A percentile compares a stretch with the other conserved stretches of the same genome.
These are phyloP conservation scores for Lampris incognitus DNA, from an alignment of 2,113 vertebrate genomes.

Conservation along the genomic window DNA sequence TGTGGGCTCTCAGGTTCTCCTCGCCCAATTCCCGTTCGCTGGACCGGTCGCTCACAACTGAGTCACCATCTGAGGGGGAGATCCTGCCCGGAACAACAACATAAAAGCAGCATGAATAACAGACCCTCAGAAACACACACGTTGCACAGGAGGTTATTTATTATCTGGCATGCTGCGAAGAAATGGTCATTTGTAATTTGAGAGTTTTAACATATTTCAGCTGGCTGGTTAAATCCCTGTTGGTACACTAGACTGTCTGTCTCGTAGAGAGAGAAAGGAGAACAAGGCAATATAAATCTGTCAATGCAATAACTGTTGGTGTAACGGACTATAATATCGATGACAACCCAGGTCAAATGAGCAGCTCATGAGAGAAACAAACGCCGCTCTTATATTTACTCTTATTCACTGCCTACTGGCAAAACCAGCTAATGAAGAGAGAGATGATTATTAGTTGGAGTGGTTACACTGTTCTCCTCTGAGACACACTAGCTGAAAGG, in stretches of 20 bases:
- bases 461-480: not conserved
- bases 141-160: not conserved
- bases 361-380: constrained; percentile 11
- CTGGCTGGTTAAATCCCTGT: constrained; percentile 17
- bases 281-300: not conserved
- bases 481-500: not conserved
- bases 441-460: not conserved
- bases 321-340: constrained; percentile 12
- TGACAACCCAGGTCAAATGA: not conserved
- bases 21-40: constrained; percentile 88
- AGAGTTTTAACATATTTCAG: constrained; percentile 11
- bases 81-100: constrained; percentile 80
- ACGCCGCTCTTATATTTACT: not conserved
- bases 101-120: constrained; percentile 57
- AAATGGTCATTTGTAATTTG: constrained; percentile 11
- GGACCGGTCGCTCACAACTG: constrained; percentile 90
- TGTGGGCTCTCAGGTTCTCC: constrained; percentile 81
- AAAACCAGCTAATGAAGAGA: not conserved
- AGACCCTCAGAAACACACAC: constrained; percentile 21
- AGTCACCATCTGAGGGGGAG: constrained; percentile 93
- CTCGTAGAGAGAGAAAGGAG: not conserved
- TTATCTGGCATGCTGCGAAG: constrained; percentile 14
- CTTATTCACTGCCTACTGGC: not conserved
- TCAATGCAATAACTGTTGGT: not conserved
- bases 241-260: constrained; percentile 3